Conservation (phyloP, 2,113 vertebrate genomes). For the Lophura nycthemera region DNA sequence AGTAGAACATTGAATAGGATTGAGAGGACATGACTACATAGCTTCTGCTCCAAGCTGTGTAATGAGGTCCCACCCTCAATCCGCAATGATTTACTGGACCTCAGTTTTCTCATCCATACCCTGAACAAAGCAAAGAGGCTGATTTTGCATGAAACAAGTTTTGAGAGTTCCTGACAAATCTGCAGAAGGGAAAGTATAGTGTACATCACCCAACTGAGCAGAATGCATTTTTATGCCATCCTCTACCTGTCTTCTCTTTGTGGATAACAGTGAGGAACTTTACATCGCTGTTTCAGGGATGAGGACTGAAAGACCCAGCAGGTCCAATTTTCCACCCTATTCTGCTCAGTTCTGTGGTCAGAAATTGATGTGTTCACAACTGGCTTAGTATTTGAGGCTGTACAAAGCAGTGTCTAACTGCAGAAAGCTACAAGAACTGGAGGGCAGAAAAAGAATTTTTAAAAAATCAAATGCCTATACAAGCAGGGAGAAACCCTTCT, state of each 20-base stretch:
- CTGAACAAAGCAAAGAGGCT: background rate
- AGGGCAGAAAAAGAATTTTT: background rate
- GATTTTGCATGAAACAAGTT: background rate
- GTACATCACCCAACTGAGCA: background rate
- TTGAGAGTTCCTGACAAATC: background rate
- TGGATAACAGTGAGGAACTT: background rate
- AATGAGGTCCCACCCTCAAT: background rate
- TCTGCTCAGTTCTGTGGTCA: background rate
- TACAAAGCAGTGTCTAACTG: background rate
- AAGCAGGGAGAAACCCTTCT: background rate
- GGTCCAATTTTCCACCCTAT: background rate
- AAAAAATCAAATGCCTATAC: background rate
- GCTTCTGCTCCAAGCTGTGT: background rate
- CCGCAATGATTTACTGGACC: background rate
- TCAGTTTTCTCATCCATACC: background rate
- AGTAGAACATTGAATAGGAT: background rate
- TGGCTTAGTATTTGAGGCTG: background rate
- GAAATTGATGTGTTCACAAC: background rate
- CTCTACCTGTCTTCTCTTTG: background rate
- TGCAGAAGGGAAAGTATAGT: background rate
- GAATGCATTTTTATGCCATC: background rate
- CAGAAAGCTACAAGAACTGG: background rate
- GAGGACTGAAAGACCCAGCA: background rate
- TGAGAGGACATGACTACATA: background rate
- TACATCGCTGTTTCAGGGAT: background rate